These are phyloP conservation scores for Lynx canadensis DNA, from an alignment of 2,113 vertebrate species.

Conservation along the genomic window DNA sequence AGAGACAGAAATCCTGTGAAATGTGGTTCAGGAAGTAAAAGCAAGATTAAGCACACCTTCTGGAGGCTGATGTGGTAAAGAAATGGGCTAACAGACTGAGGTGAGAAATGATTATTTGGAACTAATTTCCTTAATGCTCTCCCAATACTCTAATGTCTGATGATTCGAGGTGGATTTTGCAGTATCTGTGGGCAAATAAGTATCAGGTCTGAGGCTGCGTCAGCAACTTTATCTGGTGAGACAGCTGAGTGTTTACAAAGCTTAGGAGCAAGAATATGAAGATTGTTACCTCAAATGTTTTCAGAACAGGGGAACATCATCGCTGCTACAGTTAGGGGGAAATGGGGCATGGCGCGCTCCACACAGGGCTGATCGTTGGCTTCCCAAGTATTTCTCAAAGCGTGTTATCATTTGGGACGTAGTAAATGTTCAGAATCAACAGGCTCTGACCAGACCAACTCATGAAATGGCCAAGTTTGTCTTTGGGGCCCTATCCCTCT, in stretches of 20 bases:
- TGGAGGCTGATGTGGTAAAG: background rate
- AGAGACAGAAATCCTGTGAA: background rate
- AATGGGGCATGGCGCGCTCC: background rate
- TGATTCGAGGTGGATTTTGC: constrained; percentile 2
- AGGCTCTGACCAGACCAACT: background rate
- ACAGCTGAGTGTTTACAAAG: background rate
- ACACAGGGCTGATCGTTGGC: background rate
- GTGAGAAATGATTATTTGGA: constrained; percentile 4
- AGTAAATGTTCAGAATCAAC: background rate
- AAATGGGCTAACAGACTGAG: background rate
- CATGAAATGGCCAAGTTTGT: background rate
- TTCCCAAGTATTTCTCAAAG: background rate
- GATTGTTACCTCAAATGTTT: background rate
- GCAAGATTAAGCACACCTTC: background rate
- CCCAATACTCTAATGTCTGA: background rate
- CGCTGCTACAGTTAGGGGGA: background rate
- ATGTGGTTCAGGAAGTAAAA: constrained; percentile 18
- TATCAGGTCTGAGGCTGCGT: background rate
- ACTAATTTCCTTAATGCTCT: constrained; percentile 24
- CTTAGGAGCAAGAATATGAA: background rate
- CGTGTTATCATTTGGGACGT: background rate
- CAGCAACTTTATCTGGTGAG: background rate
- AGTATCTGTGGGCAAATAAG: constrained; percentile 5
- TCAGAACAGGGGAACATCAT: background rate
- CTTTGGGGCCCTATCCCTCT: background rate